phyloP scores from a whole-genome alignment of 2,888 invertebrate species.

The Pandemis cinnamomeana region DNA sequence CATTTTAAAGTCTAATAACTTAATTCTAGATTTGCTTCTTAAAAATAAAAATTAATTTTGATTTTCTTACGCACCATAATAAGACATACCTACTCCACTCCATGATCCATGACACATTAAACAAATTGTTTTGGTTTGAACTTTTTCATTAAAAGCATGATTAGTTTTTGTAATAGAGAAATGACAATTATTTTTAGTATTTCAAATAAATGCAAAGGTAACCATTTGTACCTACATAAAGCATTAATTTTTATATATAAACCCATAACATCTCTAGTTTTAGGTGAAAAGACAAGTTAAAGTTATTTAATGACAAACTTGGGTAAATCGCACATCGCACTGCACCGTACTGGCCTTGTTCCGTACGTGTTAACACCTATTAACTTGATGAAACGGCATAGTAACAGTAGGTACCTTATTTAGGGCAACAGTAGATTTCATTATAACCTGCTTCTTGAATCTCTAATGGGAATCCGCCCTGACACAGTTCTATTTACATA shows the following conservation, averaged over 20 bases:
- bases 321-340: neutral
- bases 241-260: neutral
- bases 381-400: neutral
- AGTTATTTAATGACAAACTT: neutral
- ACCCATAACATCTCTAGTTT: neutral
- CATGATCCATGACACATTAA: neutral
- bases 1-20: slow-evolving; percentile 23
- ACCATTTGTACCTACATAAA: neutral
- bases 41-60: neutral
- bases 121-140: neutral
- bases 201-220: neutral
- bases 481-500: no score
- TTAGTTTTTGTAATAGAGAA: neutral
- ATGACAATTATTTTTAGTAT: neutral
- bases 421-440: no score
- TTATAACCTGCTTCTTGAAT: no score
- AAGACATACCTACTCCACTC: neutral
- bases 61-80: neutral
- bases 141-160: neutral
- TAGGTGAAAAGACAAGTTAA: neutral
- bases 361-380: no score
- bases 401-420: neutral
- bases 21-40: slow-evolving; percentile 25
- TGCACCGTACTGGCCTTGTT: neutral
- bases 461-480: no score